These are phyloP conservation scores for Adelognathus sp. DNA, from an alignment of 2,888 invertebrate species.

Conservation along the genomic window DNA sequence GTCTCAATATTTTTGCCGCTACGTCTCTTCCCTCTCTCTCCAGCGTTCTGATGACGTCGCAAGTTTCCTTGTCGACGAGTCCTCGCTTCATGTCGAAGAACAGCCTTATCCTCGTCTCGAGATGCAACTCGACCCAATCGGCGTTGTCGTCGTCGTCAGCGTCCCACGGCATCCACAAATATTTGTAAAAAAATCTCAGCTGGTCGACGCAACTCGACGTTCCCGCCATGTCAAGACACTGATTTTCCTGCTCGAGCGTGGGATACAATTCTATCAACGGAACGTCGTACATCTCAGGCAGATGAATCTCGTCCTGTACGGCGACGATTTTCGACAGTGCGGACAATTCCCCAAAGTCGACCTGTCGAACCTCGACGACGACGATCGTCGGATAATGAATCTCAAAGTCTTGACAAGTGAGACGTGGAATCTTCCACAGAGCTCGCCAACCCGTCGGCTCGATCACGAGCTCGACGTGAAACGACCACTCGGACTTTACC, in stretches of 20 bases:
- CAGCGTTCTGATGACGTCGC: conserved; percentile 82
- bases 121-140: conserved; percentile 84
- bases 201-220: conserved; percentile 87
- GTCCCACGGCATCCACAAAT: conserved; percentile 89
- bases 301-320: conserved; percentile 85
- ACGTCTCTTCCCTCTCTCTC: conserved; percentile 83
- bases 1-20: conserved; percentile 80
- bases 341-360: conserved; percentile 83
- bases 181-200: conserved; percentile 85
- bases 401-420: conserved; percentile 85
- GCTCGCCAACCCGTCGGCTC: conserved; percentile 88
- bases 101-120: conserved; percentile 83
- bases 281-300: conserved; percentile 85
- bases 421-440: conserved; percentile 86
- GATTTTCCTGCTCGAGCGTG: conserved; percentile 84
- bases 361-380: conserved; percentile 83
- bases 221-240: conserved; percentile 83
- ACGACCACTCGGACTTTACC: conserved; percentile 83
- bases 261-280: conserved; percentile 86
- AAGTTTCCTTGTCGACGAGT: conserved; percentile 81
- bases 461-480: conserved; percentile 83
- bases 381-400: conserved; percentile 87
- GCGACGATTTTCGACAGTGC: conserved; percentile 85
- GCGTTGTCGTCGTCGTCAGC: conserved; percentile 84
- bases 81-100: conserved; percentile 84